Evolutionary conservation across 2,888 invertebrate genomes (phyloP).

Genomic region (Ectobius pallidus): DNA sequence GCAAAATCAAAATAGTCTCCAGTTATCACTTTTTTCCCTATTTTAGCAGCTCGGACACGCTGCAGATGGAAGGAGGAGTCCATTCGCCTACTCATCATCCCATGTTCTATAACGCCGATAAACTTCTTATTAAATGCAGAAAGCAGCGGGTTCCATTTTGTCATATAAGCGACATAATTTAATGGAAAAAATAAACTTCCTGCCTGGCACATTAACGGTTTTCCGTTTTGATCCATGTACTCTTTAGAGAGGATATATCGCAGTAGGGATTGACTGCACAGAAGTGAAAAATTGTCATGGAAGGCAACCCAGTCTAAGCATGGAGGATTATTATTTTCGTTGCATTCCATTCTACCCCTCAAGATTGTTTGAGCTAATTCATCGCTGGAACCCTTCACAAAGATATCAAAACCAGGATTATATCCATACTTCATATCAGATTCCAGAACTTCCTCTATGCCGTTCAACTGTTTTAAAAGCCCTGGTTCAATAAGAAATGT

Average conservation of each 20-base stretch:
- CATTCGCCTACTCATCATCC: not conserved
- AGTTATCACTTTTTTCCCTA: not conserved
- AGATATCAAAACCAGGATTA: not conserved
- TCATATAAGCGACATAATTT: slow-evolving; percentile 11
- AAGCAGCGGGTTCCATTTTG: not conserved
- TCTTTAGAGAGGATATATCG: not conserved
- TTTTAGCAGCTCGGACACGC: not conserved
- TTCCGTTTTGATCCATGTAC: not conserved
- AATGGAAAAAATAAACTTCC: not conserved
- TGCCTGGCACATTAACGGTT: slow-evolving; percentile 9
- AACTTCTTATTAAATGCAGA: not conserved
- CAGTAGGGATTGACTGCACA: not conserved
- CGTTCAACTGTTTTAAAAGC: not conserved
- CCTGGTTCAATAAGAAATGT: slow-evolving; percentile 13
- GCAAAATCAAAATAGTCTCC: not conserved
- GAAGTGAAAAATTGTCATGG: slow-evolving; percentile 2
- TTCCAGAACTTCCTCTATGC: not conserved
- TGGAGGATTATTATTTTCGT: not conserved
- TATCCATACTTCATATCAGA: not conserved
- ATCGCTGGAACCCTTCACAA: not conserved
- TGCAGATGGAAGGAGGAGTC: not conserved
- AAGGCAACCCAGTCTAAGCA: slow-evolving; percentile 14
- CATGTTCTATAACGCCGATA: not conserved
- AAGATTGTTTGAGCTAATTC: not conserved
- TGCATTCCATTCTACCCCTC: not conserved